phyloP scores from a whole-genome alignment of 2,888 invertebrate genomes.

The Amblyjoppa proteus region DNA sequence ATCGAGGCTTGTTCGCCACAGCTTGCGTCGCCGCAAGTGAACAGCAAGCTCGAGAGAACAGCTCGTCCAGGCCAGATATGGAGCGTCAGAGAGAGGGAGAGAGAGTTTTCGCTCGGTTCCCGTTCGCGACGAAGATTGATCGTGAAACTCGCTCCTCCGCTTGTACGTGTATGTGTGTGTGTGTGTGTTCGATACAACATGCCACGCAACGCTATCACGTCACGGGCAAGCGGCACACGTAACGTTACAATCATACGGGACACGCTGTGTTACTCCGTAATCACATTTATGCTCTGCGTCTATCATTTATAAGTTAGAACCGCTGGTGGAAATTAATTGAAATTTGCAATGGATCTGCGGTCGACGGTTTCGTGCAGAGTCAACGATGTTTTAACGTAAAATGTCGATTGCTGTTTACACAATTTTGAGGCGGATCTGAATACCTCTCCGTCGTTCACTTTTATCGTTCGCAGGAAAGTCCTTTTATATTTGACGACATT shows the following conservation, averaged over 20 bases:
- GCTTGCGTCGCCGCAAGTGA: constrained; percentile 42
- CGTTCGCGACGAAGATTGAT: constrained; percentile 77
- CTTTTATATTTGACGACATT: too few species aligned
- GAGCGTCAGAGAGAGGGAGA: constrained; percentile 18
- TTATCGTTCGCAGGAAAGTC: too few species aligned
- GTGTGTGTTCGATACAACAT: constrained; percentile 54
- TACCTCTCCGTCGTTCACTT: not conserved
- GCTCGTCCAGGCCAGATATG: constrained; percentile 39
- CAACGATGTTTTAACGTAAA: not conserved
- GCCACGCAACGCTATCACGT: constrained; percentile 47
- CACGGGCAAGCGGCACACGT: constrained; percentile 34
- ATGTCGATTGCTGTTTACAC: not conserved
- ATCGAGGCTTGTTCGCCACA: constrained; percentile 70
- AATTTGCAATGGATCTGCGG: constrained; percentile 13
- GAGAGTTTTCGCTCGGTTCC: constrained; percentile 52
- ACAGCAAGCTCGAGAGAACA: constrained; percentile 46
- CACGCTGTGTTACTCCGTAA: constrained; percentile 38
- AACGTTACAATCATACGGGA: constrained; percentile 21
- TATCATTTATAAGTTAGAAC: constrained; percentile 43
- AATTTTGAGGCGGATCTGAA: not conserved
- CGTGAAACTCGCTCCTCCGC: constrained; percentile 52
- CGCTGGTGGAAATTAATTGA: constrained; percentile 25
- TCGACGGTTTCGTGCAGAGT: not conserved
- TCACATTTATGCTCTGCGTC: constrained; percentile 47
- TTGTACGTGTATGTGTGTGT: not conserved